Conservation (phyloP, 2,113 vertebrate species). For the Ctenomys sociabilis region DNA sequence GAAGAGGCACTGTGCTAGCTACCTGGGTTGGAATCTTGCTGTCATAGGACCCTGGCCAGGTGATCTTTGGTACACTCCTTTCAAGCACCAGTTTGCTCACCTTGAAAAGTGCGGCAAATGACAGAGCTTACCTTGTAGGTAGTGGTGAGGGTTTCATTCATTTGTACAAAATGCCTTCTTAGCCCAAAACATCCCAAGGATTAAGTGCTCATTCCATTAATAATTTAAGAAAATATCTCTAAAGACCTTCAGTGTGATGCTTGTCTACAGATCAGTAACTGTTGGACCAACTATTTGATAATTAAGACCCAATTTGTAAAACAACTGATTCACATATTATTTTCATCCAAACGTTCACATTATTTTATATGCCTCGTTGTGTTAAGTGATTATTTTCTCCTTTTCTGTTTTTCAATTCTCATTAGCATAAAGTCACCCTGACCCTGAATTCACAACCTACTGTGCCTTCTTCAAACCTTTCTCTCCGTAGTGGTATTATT, state of each 20-base stretch:
- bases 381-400: not conserved
- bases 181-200: no score
- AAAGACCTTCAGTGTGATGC: not conserved
- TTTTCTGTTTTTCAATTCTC: not conserved
- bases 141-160: not conserved
- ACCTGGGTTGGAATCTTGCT: not conserved
- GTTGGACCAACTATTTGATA: rapidly evolving
- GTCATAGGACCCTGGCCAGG: rapidly evolving
- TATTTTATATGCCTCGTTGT: not conserved
- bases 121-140: not conserved
- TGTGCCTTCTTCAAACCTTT: not conserved
- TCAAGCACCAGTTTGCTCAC: not conserved
- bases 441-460: rapidly evolving
- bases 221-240: not conserved
- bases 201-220: not conserved
- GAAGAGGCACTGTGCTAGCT: not conserved
- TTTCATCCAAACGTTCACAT: not conserved
- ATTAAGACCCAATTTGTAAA: not conserved
- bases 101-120: not conserved
- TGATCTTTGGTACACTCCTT: not conserved
- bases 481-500: not conserved
- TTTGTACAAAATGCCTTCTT: not conserved
- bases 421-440: rapidly evolving
- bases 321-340: not conserved
- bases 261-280: not conserved